These are phyloP conservation scores for Philaethria dido DNA, from an alignment of 2,888 invertebrate genomes.

Conservation along the genomic window DNA sequence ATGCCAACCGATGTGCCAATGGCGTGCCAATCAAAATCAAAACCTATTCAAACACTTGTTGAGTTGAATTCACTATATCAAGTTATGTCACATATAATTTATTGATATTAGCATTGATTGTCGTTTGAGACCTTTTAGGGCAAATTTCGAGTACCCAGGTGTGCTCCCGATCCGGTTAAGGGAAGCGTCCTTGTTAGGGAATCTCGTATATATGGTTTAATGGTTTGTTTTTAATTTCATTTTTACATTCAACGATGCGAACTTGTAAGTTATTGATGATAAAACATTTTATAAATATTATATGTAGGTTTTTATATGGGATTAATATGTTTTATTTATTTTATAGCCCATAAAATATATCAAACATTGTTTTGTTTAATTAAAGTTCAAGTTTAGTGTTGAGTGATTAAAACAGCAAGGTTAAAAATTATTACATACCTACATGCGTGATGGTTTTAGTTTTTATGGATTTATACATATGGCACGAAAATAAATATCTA, in stretches of 20 bases:
- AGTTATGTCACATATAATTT: conserved; percentile 51
- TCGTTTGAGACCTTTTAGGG: conserved; percentile 82
- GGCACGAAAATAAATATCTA: no score
- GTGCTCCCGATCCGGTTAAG: conserved; percentile 84
- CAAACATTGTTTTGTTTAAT: neutral
- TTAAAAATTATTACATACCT: neutral
- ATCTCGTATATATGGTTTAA: conserved; percentile 82
- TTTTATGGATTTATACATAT: no score
- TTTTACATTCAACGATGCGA: conserved; percentile 72
- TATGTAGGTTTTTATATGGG: conserved; percentile 25
- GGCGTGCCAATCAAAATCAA: conserved; percentile 49
- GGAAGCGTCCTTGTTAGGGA: conserved; percentile 82
- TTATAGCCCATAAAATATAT: neutral
- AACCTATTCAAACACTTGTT: conserved; percentile 43
- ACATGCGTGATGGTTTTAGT: no score
- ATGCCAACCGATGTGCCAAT: conserved; percentile 58
- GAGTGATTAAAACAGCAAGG: neutral
- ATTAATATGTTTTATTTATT: conserved; percentile 21
- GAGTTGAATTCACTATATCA: conserved; percentile 47
- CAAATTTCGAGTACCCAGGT: conserved; percentile 83
- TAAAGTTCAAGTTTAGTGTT: neutral
- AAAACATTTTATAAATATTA: conserved; percentile 52
- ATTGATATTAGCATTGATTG: conserved; percentile 50
- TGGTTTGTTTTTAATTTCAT: conserved; percentile 84
- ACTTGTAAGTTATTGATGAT: conserved; percentile 76